Conservation (phyloP, 2,888 invertebrate species). For the Dicyrtoma fusca region DNA sequence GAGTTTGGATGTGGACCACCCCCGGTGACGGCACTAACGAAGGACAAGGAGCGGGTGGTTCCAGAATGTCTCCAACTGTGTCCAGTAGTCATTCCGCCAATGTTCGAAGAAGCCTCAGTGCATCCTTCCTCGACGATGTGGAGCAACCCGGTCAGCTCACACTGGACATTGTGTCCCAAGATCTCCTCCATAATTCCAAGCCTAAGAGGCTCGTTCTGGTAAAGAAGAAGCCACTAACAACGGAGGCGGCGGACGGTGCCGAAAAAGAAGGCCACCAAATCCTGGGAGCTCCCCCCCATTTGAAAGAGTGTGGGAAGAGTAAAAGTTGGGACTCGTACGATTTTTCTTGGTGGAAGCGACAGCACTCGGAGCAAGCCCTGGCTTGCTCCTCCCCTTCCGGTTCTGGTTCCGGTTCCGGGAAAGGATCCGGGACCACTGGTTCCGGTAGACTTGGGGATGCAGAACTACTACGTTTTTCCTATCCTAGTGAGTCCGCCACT, state of each 20-base stretch:
- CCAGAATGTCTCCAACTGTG: conserved; percentile 43
- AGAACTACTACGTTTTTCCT: too few species aligned
- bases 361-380: too few species aligned
- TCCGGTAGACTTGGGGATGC: too few species aligned
- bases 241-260: background rate
- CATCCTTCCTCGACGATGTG: conserved; percentile 82
- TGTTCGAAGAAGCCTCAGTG: conserved; percentile 74
- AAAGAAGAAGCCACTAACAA: conserved; percentile 61
- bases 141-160: conserved; percentile 64
- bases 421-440: too few species aligned
- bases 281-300: conserved; percentile 58
- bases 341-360: conserved; percentile 60
- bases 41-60: conserved; percentile 4
- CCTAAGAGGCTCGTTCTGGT: conserved; percentile 78
- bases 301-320: conserved; percentile 76
- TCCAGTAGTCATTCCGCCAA: conserved; percentile 22
- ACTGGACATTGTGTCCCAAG: conserved; percentile 69
- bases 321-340: conserved; percentile 85
- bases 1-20: conserved; percentile 29
- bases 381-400: too few species aligned
- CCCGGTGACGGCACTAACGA: conserved; percentile 10
- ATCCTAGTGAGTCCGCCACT: background rate
- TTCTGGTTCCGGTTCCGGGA: too few species aligned
- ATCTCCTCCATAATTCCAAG: conserved; percentile 72
- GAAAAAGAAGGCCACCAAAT: background rate